Evolutionary conservation across 2,797 vertebrate genomes (phyloP), one percentile per base, ranked within the genome.

Genomic region (Pseudomugil gertrudae): DNA sequence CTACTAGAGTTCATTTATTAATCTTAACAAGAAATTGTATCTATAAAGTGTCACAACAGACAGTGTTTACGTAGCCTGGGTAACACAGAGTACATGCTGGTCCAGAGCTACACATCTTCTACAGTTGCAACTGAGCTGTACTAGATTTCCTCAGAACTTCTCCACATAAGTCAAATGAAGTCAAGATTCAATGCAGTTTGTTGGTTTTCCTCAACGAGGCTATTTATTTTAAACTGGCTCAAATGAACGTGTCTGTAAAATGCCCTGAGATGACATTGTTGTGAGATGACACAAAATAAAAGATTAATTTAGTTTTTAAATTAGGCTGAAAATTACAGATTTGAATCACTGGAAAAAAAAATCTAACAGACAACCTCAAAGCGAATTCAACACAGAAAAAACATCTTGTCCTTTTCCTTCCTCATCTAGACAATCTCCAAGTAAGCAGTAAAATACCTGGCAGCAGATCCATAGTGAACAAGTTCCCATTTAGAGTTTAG

Each of bases 401-500:
- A 62, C 7, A 63, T 74, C 38, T 30, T 40, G 5, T 45, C 11
- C 52, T 14, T 21, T 17, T 48, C 29, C 14, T 23, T 11, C 51
- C 43, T 57, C 63, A 6, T 50, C 45, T 45, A 62, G 36, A 9
- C 13, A 26, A 45, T 43, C 2, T 65, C 38, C 50, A 43, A 59
- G 52, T 3, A 33, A 19, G 6, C n/a, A 19, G 63, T 62, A 32
- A 85, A 87, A 85, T 94, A 94, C 93, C 93, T 94, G 83, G 87
- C 89, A 58, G 92, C 85, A 17, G 86, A 80, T 87, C 88, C 91
- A 68, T 90, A 89, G 71, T 93, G 92, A 81, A 92, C 87, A 21
- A 91, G 87, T 66, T 93, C 83, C 91, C 92, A 90, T 79, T 92
- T 88, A 66, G 92, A 91, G 64, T 74, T 81, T n/a, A 83, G 75